These are phyloP conservation scores for Callaeas wilsoni DNA, from an alignment of 2,113 vertebrate species.

Conservation along the genomic window DNA sequence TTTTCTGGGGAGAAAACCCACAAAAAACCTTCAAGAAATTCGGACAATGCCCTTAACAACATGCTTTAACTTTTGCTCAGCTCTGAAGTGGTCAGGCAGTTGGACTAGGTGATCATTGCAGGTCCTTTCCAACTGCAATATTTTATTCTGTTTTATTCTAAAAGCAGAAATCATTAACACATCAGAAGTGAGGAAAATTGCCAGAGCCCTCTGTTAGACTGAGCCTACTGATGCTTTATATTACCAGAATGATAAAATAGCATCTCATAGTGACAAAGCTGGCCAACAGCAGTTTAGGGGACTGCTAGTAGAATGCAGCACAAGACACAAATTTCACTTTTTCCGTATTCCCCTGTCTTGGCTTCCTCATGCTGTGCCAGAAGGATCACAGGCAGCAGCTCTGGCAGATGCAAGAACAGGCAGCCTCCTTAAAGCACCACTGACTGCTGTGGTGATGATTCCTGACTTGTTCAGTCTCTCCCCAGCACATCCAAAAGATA, in stretches of 20 bases:
- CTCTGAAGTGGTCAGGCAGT: background rate
- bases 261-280: background rate
- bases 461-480: background rate
- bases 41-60: background rate
- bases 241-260: background rate
- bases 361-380: background rate
- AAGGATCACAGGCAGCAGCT: background rate
- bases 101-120: background rate
- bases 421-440: background rate
- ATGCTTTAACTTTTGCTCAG: background rate
- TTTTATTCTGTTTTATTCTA: background rate
- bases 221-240: background rate
- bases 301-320: background rate
- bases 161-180: background rate
- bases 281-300: background rate
- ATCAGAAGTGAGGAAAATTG: background rate
- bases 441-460: background rate
- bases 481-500: background rate
- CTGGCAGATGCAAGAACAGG: background rate
- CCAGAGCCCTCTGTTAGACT: background rate
- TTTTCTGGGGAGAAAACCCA: fast-evolving
- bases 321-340: background rate
- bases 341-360: background rate
- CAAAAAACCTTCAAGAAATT: background rate
- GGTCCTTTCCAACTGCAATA: background rate